phyloP scores from a whole-genome alignment of 2,888 invertebrate genomes.

The Dendrolimus houi region DNA sequence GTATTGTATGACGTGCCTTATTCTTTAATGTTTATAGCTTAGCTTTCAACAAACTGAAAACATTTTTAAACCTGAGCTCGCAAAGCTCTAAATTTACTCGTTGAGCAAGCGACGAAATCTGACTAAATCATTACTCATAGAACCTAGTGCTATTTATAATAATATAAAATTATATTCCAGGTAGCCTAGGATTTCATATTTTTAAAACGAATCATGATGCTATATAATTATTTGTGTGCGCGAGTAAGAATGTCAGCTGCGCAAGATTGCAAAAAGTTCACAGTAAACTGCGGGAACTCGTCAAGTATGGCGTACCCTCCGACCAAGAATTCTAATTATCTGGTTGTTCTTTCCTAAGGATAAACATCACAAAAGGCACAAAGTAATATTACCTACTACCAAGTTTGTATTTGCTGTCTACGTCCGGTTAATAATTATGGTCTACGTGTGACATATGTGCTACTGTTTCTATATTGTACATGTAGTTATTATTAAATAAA shows the following conservation, averaged over 20 bases:
- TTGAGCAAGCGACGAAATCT: not conserved
- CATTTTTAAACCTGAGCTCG: not conserved
- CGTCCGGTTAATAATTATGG: slow-evolving; percentile 1
- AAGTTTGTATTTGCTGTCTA: slow-evolving; percentile 5
- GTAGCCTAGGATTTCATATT: slow-evolving; percentile 14
- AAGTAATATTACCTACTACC: slow-evolving; percentile 7
- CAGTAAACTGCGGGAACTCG: slow-evolving; percentile 22
- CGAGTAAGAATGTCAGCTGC: slow-evolving; percentile 27
- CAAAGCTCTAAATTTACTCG: not conserved
- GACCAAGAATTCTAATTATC: slow-evolving; percentile 28
- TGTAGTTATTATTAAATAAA: not conserved
- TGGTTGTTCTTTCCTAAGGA: slow-evolving; percentile 19
- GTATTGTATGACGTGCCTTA: not conserved
- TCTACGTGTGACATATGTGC: not conserved
- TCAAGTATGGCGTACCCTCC: slow-evolving; percentile 25
- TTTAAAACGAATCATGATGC: slow-evolving; percentile 20
- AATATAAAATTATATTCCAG: not conserved
- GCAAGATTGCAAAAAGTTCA: slow-evolving; percentile 22
- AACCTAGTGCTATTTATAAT: not conserved
- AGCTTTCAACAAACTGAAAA: slow-evolving; percentile 2
- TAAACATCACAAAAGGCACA: slow-evolving; percentile 13
- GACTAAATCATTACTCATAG: slow-evolving; percentile 1
- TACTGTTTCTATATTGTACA: not conserved
- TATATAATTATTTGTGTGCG: slow-evolving; percentile 16
- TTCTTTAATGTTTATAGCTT: slow-evolving; percentile 1